Percentiles rank a stretch among this genome's conserved stretches.
Evolutionary conservation across 1,140 invertebrate species (phyloP).

Genomic region (Drosophila oshimai): DNA sequence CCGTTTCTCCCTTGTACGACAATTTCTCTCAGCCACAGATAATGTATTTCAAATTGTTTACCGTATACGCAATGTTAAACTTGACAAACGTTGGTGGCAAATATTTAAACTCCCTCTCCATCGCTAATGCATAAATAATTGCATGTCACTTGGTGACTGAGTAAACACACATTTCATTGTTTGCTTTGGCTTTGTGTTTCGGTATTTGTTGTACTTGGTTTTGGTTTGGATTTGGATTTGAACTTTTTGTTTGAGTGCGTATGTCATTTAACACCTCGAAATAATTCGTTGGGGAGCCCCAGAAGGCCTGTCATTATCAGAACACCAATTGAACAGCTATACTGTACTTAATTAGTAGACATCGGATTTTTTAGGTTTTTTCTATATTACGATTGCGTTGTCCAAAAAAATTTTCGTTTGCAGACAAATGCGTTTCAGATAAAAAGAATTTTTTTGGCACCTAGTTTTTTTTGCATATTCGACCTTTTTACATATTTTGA

Average conservation of each 20-base stretch:
- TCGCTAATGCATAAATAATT: constrained; percentile 72
- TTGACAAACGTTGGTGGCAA: constrained; percentile 42
- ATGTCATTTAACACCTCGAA: constrained; percentile 32
- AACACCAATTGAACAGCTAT: constrained; percentile 10
- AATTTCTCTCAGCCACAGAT: too few relatives aligned
- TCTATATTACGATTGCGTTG: too few relatives aligned
- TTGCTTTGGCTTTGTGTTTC: constrained; percentile 19
- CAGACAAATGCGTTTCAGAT: too few relatives aligned
- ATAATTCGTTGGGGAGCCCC: constrained; percentile 22
- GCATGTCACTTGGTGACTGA: constrained; percentile 62
- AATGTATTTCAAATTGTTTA: constrained; percentile 35
- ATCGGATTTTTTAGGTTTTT: too few relatives aligned
- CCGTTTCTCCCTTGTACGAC: too few relatives aligned
- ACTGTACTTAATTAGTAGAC: constrained; percentile 12
- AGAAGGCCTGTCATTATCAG: constrained; percentile 52
- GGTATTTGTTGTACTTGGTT: constrained; percentile 5
- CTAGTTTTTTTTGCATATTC: too few relatives aligned
- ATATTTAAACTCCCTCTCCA: constrained; percentile 49
- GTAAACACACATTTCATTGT: constrained; percentile 45
- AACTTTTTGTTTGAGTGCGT: neutral
- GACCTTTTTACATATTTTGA: too few relatives aligned
- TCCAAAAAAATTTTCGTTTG: too few relatives aligned
- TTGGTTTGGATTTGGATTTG: constrained; percentile 18
- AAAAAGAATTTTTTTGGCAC: too few relatives aligned
- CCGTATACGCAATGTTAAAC: constrained; percentile 45